Evolutionary conservation across 2,797 vertebrate species (phyloP).

Genomic region (Pantherophis vulpinus): DNA sequence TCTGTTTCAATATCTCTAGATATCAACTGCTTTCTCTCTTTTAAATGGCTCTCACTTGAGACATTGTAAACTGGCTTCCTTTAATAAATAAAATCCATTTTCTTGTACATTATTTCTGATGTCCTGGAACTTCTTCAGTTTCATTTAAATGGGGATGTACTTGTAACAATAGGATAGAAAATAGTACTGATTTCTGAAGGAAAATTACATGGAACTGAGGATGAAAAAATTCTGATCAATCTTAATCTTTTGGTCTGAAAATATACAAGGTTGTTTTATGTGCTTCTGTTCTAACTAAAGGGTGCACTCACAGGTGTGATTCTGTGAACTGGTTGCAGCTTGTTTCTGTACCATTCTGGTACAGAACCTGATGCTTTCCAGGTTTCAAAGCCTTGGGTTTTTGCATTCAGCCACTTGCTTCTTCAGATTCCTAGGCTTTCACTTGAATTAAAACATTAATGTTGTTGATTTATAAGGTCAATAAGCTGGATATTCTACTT

Average conservation of each 20-base stretch:
- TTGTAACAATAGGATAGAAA: not conserved
- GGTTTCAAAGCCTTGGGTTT: conserved; percentile 44
- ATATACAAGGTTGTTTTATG: not conserved
- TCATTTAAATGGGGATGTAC: not conserved
- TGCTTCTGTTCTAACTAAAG: not conserved
- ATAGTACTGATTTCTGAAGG: not conserved
- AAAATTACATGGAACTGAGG: not conserved
- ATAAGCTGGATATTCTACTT: conserved; percentile 36
- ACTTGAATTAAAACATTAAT: conserved; percentile 38
- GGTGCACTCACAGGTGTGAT: not conserved
- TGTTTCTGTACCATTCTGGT: conserved; percentile 8
- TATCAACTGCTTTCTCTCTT: not conserved
- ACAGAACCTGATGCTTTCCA: not conserved
- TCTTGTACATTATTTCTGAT: not conserved
- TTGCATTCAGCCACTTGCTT: conserved; percentile 34
- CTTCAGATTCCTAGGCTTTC: conserved; percentile 46
- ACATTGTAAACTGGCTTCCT: not conserved
- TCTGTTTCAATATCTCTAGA: not conserved
- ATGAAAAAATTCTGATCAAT: not conserved
- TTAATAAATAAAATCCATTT: not conserved
- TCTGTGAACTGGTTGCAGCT: not conserved
- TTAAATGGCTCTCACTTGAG: not conserved
- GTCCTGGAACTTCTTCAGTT: not conserved
- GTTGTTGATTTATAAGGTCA: conserved; percentile 50
- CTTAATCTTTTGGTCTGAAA: conserved; percentile 16